Evolutionary conservation across 2,888 invertebrate species (phyloP).

Genomic region (Erebia ligea): DNA sequence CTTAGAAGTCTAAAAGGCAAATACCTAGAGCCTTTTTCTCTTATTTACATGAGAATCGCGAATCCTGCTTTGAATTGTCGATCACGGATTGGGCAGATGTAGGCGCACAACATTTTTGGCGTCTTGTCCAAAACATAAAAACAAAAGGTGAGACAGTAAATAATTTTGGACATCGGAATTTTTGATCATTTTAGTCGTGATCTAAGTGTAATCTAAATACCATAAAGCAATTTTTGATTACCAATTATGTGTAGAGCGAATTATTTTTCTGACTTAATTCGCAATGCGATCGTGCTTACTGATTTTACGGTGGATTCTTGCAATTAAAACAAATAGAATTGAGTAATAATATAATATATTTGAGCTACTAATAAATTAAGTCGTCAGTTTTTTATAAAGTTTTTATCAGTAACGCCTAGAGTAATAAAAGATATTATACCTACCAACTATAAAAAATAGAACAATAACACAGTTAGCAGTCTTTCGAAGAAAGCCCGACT

Average conservation of each 20-base stretch:
- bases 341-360: background rate
- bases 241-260: conserved; percentile 43
- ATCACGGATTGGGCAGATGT: conserved; percentile 31
- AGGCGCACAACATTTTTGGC: conserved; percentile 41
- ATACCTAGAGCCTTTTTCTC: conserved; percentile 14
- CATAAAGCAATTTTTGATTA: conserved; percentile 45
- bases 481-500: conserved; percentile 25
- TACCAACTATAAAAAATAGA: background rate
- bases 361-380: background rate
- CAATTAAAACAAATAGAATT: conserved; percentile 42
- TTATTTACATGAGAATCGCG: conserved; percentile 19
- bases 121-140: conserved; percentile 35
- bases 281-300: conserved; percentile 42
- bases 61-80: conserved; percentile 32
- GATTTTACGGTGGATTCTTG: conserved; percentile 45
- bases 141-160: conserved; percentile 42
- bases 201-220: conserved; percentile 44
- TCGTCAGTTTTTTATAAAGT: background rate
- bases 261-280: conserved; percentile 42
- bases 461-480: conserved; percentile 12
- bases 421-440: background rate
- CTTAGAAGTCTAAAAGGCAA: conserved; percentile 6
- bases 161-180: conserved; percentile 43
- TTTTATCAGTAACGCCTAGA: background rate
- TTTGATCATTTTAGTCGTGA: conserved; percentile 44